Base-by-base conservation (phyloP, 2,113 vertebrate species). In the Phylloscopus whistleri region DNA sequence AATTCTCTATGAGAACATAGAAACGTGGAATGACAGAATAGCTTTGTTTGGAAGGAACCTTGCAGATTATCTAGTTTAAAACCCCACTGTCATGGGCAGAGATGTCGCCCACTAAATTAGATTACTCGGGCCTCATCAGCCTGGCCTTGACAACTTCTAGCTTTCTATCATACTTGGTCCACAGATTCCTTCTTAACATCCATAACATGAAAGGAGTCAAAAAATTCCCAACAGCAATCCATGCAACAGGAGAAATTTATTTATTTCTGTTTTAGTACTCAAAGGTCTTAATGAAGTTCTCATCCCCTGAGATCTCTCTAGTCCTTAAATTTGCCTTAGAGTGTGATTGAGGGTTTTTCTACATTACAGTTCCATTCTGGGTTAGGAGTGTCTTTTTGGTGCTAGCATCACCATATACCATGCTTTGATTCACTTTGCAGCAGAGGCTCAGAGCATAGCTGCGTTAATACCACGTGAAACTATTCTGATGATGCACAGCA, bases 391-490 rank as follows among this genome's bases (percentile, higher is more conserved):
- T 41, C 13, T 1, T 84, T 93, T 77, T 51, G 24, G 33, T 81
- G 30, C 4, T 62, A 74, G 33, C 0, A 1, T 60, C 41, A 13
- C 23, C 17, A 21, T 20, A 51, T 5, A 60, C 2, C 4, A 8
- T 66, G 18, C 2, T 77, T 73, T 56, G 21, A 60, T 60, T 86
- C 9, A 20, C 23, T 59, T 63, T 51, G 10, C 51, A 67, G 33
- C 19, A 44, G 16, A 78, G 11, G n/a, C 19, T 82, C 37, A 62
- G 48, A 30, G 43, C 52, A 74, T 14, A 78, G 6, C 33, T 21
- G 5, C 0, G 0, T 77, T 73, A 27, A 53, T 93, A 60, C 69
- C 30, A 64, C 26, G 11, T 52, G 30, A 81, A 82, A 53, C 2
- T 60, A 37, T 48, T 56, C n/a, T 87, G 64, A 87, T 66, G 24